These are phyloP conservation scores for Drosophila hydei DNA, from an alignment of 1,140 invertebrate species.

Conservation along the genomic window DNA sequence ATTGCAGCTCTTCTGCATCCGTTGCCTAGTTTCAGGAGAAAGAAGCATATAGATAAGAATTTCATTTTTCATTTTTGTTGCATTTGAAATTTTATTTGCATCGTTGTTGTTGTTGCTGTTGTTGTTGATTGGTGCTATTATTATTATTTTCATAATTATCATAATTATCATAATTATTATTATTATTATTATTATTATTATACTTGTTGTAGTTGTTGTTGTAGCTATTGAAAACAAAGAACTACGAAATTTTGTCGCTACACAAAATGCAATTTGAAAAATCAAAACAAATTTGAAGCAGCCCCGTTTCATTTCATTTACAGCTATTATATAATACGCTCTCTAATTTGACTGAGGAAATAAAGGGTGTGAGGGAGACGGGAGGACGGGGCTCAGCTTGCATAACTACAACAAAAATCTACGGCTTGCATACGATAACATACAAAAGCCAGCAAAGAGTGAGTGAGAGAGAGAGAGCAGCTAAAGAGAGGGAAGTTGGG, in stretches of 20 bases:
- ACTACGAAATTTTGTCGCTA: slow-evolving; percentile 60
- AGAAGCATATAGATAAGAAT: slow-evolving; percentile 77
- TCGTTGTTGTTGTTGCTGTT: slow-evolving; percentile 28
- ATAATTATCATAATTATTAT: slow-evolving; percentile 32
- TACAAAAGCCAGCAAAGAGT: slow-evolving; percentile 36
- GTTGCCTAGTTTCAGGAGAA: slow-evolving; percentile 73
- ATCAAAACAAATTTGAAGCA: slow-evolving; percentile 59
- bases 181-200: slow-evolving; percentile 14
- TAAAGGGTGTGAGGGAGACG: not conserved
- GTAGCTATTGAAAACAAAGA: slow-evolving; percentile 44
- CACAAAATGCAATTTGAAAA: slow-evolving; percentile 76
- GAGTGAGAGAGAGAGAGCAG: slow-evolving; percentile 16
- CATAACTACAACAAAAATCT: slow-evolving; percentile 46
- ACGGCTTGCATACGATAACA: slow-evolving; percentile 41
- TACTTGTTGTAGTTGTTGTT: slow-evolving; percentile 40
- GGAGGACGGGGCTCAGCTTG: slow-evolving; percentile 12
- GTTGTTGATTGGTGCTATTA: slow-evolving; percentile 39
- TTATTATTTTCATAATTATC: slow-evolving; percentile 34
- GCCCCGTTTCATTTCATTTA: slow-evolving; percentile 29
- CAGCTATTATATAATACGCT: slow-evolving; percentile 37
- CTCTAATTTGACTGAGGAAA: slow-evolving; percentile 26
- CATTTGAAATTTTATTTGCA: slow-evolving; percentile 38
- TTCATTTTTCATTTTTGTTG: slow-evolving; percentile 23
- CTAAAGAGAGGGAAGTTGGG: not conserved
- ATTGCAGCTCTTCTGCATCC: slow-evolving; percentile 83